Evolutionary conservation across 2,888 invertebrate species (phyloP).

Genomic region (Caenorhabditis japonica): DNA sequence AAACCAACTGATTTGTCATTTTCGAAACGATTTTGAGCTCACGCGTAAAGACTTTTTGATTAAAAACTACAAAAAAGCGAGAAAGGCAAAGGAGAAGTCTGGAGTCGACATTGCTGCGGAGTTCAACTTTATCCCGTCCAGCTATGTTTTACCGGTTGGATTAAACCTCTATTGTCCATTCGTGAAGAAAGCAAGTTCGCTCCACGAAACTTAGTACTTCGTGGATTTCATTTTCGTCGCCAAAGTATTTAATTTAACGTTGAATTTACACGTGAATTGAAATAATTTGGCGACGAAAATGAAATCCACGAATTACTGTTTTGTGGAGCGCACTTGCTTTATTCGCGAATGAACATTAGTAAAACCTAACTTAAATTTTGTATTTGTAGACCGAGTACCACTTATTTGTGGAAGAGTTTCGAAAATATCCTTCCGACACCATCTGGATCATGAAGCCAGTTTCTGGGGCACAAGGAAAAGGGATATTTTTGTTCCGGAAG

Average conservation of each 20-base stretch:
- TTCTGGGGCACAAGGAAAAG: conserved; percentile 82
- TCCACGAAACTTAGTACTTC: too few species aligned
- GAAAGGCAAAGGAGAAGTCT: conserved; percentile 62
- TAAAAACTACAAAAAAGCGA: conserved; percentile 73
- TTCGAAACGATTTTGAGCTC: conserved; percentile 82
- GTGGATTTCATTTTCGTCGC: too few species aligned
- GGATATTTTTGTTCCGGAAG: conserved; percentile 82
- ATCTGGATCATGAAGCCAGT: conserved; percentile 84
- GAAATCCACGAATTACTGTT: too few species aligned
- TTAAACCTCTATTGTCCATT: too few species aligned
- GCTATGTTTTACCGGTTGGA: conserved; percentile 81
- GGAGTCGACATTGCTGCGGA: conserved; percentile 46
- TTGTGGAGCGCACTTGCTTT: too few species aligned
- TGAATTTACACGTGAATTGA: too few species aligned
- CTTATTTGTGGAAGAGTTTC: conserved; percentile 82
- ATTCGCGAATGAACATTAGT: too few species aligned
- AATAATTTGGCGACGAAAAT: too few species aligned
- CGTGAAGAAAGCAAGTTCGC: too few species aligned
- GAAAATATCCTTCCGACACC: conserved; percentile 80
- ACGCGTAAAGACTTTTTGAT: conserved; percentile 80
- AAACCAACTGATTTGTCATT: conserved; percentile 81
- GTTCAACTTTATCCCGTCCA: conserved; percentile 81
- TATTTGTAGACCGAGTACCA: conserved; percentile 81
- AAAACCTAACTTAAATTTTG: background rate
- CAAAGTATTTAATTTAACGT: too few species aligned